These are phyloP conservation scores for Sternarchorhynchus goeldii DNA, from an alignment of 2,797 vertebrate genomes.

Conservation along the genomic window DNA sequence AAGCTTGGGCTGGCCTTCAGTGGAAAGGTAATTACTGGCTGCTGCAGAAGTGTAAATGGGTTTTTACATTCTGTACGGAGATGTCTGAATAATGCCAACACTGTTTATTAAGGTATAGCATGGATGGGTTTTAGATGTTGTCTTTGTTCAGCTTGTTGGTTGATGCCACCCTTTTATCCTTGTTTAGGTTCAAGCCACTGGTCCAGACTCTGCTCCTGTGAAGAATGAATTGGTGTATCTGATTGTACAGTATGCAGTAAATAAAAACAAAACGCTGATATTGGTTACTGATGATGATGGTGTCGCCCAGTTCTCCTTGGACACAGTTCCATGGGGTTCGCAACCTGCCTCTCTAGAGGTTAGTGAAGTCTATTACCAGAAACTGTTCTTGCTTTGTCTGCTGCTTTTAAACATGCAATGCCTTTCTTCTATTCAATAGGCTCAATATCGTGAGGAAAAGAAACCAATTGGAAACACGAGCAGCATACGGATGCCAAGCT, in stretches of 20 bases:
- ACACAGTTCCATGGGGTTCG: constrained; percentile 71
- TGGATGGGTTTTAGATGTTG: not conserved
- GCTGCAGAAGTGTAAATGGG: too few species aligned
- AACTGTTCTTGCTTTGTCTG: not conserved
- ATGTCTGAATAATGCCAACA: too few species aligned
- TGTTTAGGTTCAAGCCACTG: constrained; percentile 74
- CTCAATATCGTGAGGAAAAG: constrained; percentile 38
- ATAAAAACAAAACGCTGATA: constrained; percentile 46
- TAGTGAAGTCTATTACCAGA: constrained; percentile 42
- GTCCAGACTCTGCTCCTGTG: constrained; percentile 66
- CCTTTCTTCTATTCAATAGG: constrained; percentile 61
- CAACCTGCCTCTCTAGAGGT: constrained; percentile 69
- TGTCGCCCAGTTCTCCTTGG: constrained; percentile 74
- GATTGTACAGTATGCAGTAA: constrained; percentile 31
- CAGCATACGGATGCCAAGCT: constrained; percentile 4
- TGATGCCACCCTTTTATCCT: not conserved
- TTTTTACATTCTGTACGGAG: too few species aligned
- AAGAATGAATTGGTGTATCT: constrained; percentile 72
- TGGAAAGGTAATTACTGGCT: constrained; percentile 67
- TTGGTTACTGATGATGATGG: constrained; percentile 76
- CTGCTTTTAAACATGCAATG: too few species aligned
- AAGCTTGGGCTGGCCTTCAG: constrained; percentile 66
- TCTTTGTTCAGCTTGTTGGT: constrained; percentile 17
- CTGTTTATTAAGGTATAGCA: not conserved
- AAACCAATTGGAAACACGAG: not conserved